Evolutionary conservation across 2,888 invertebrate species (phyloP).

Genomic region (Drosophila buzzatii): DNA sequence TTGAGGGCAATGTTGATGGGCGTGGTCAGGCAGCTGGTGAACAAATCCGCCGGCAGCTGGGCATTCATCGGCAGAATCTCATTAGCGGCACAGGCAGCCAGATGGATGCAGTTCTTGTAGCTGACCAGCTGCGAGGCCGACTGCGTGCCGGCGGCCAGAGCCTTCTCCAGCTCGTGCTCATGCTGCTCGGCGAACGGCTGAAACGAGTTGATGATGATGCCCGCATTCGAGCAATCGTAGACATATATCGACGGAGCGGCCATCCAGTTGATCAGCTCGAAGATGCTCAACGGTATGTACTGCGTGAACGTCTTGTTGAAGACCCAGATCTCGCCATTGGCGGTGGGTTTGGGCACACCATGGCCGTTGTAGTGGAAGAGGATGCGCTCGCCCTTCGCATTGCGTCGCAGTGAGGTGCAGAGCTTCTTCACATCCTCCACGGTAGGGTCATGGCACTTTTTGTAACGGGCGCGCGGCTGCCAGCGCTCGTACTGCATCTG

Average conservation of each 20-base stretch:
- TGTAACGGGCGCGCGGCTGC: conserved; percentile 99
- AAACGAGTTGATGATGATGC: conserved; percentile 96
- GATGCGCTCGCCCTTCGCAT: conserved; percentile 99
- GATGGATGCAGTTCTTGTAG: conserved; percentile 96
- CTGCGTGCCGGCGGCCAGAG: conserved; percentile 30
- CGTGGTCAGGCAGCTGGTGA: conserved; percentile 99
- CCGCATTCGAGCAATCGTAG: conserved; percentile 99
- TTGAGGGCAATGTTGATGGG: conserved; percentile 98
- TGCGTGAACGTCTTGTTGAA: conserved; percentile 99
- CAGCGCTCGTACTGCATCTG: conserved; percentile 99
- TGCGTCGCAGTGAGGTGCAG: conserved; percentile 96
- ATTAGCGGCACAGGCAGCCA: conserved; percentile 97
- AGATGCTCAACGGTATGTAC: conserved; percentile 99
- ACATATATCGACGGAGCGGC: conserved; percentile 99
- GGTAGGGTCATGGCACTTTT: conserved; percentile 98
- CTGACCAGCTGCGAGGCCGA: conserved; percentile 82
- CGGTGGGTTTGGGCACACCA: conserved; percentile 98
- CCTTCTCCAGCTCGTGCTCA: conserved; percentile 90
- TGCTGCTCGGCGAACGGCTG: conserved; percentile 96
- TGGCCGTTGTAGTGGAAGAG: conserved; percentile 99
- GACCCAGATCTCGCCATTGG: conserved; percentile 99
- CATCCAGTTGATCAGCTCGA: conserved; percentile 99
- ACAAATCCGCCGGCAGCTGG: conserved; percentile 98
- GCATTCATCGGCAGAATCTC: conserved; percentile 98
- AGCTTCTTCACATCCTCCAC: conserved; percentile 99